Base-by-base conservation (phyloP, 1,140 invertebrate genomes). In the Doryteuthis pealeii region DNA sequence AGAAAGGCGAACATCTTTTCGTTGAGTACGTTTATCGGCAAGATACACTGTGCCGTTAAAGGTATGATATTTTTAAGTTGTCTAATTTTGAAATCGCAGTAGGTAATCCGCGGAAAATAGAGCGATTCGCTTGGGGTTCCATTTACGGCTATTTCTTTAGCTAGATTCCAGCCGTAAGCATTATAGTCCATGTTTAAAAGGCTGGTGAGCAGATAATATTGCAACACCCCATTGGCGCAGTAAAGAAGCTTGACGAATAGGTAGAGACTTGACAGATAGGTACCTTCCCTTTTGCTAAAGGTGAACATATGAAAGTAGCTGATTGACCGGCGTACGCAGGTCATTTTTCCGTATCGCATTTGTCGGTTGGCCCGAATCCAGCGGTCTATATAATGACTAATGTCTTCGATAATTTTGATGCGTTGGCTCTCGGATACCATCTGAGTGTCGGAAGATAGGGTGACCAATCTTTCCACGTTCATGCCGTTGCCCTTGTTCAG, bases 391-490 rank as follows among this genome's bases (percentile, higher is more conserved):
- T 84, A 81, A 32, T 68, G 75, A 12, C 81, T 79, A 18, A 87
- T 79, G 70, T 81, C 78, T 12, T 83, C 70, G 33, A 86, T 81
- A 30, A 80, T 79, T 58, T 80, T 78, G 14, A 78, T 71, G 12
- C 85, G 74, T 45, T 84, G 81, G 1, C 82, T 82, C 1, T 80
- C 84, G 6, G 80, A 79, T 0, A 80, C 79, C 68, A 80, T 71
- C 68, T 85, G 83, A 0, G 81, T 79, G 67, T 80, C 80, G 67
- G 83, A 93, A 54, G 96, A 91, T 72, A 93, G 93, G 54, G 90
- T 89, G 88, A 96, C 92, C 4, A 86, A 78, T 28, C 81, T 81
- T 49, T 80, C 75, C 65, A 86, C 35, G 73, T 85, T 83, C 31
- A 86, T 76, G 1, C 85, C 85, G 0, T 81, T 75, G 1, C 79